Evolutionary conservation across 2,888 invertebrate species (phyloP), one percentile per base, ranked within the genome.

Genomic region (Drosophila limbata): DNA sequence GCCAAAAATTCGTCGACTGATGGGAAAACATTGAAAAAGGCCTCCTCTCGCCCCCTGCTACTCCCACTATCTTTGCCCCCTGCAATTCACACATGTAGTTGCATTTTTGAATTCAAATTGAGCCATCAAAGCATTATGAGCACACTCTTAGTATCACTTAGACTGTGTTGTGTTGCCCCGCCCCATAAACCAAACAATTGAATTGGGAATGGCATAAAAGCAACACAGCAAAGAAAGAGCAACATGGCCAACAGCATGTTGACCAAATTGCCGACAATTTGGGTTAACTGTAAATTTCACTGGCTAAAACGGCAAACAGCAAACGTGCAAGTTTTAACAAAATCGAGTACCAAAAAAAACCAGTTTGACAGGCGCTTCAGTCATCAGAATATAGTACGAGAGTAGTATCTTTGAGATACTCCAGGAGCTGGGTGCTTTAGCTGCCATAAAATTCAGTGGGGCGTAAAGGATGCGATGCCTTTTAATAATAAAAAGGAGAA

Each of bases 221-320:
- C 33, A 21, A 19, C 42, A 31, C 10, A 76, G 44, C 52, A 25
- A 25, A 28, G 28, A 6, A 28, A 19, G 6, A 72, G 45, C 52
- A 25, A 67, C 19, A 55, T 63, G 59, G 79, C 59, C 69, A 51
- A 69, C 72, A 70, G 76, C 82, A 86, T 83, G 81, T 86, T 84
- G 89, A 87, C 84, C 82, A 84, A 89, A 84, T 89, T 74, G 89
- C 85, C 88, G 80, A 88, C 88, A 78, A 89, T 85, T 85, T 85
- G 86, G 85, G 83, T 83, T 83, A 83, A 88, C 83, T 89, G 80
- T 85, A 82, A 88, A 89, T 70, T 83, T 85, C 65, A 57, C 59
- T 57, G 61, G 72, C 68, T 28, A 81, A 83, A 56, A 69, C 68
- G 68, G 81, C 80, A 69, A 75, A 42, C 47, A 55, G 63, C 66